Evolutionary conservation across 2,888 invertebrate genomes (phyloP).

Genomic region (Pristionchus entomophagus): DNA sequence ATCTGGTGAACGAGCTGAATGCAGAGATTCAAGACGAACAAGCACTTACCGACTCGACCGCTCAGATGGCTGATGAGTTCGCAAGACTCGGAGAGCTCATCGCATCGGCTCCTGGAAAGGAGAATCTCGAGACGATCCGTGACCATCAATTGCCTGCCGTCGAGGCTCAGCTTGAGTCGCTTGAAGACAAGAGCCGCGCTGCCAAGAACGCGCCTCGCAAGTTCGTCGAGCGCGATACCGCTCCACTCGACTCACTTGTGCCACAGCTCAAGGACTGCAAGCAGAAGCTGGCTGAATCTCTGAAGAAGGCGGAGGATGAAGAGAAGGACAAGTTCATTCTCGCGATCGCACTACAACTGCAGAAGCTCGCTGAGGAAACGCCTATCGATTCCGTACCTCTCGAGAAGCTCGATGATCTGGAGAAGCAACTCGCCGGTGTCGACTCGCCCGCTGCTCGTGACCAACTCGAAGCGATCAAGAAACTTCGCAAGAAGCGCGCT

Average conservation of each 20-base stretch:
- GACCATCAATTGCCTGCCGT: constrained; percentile 41
- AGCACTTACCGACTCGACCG: constrained; percentile 58
- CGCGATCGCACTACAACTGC: constrained; percentile 34
- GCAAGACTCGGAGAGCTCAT: constrained; percentile 48
- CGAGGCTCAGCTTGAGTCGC: constrained; percentile 14
- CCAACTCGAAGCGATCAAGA: constrained; percentile 51
- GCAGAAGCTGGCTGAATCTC: constrained; percentile 35
- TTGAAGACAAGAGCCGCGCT: constrained; percentile 36
- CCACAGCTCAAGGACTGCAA: not conserved
- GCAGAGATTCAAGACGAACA: constrained; percentile 58
- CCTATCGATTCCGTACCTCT: not conserved
- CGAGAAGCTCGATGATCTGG: constrained; percentile 50
- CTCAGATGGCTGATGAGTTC: constrained; percentile 58
- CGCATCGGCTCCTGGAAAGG: constrained; percentile 36
- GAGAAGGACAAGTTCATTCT: constrained; percentile 47
- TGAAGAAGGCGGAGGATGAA: constrained; percentile 30
- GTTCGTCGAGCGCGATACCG: constrained; percentile 30
- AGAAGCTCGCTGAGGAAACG: constrained; percentile 26
- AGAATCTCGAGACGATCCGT: constrained; percentile 33
- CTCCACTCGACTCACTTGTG: not conserved
- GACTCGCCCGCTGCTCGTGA: constrained; percentile 49
- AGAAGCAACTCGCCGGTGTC: constrained; percentile 52
- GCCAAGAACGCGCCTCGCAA: constrained; percentile 45
- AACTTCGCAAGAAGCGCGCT: constrained; percentile 48
- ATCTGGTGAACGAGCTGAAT: constrained; percentile 55